Percentiles rank a stretch among this genome's conserved stretches.
These are phyloP conservation scores for Drosophila imparisetae DNA, from an alignment of 2,888 invertebrate species.

Conservation along the genomic window DNA sequence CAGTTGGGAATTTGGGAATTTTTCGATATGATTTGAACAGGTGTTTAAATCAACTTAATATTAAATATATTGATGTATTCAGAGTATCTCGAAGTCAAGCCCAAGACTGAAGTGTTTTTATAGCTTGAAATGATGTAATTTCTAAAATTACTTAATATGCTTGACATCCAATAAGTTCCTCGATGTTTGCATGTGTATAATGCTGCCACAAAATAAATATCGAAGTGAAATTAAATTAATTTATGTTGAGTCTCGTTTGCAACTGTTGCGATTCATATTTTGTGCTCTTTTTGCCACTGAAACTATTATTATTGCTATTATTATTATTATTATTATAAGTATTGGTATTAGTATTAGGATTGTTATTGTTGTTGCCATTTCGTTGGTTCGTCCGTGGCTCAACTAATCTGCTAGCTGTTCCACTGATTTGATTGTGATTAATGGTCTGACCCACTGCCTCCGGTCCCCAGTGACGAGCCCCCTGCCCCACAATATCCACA, in stretches of 20 bases:
- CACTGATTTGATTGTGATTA: conserved; percentile 76
- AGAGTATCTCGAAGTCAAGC: not conserved
- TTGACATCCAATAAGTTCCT: not conserved
- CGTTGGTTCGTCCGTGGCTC: conserved; percentile 4
- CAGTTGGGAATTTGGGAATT: not conserved
- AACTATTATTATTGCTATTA: conserved; percentile 44
- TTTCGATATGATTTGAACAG: not conserved
- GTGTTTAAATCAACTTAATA: not conserved
- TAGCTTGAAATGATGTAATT: not conserved
- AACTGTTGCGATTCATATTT: conserved; percentile 20
- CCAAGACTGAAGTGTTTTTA: not conserved
- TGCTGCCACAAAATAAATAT: not conserved
- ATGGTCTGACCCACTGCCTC: conserved; percentile 51
- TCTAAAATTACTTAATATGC: not conserved
- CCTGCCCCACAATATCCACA: not conserved
- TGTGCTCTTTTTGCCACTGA: conserved; percentile 31
- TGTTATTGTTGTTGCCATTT: conserved; percentile 52
- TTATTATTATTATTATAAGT: conserved; percentile 22
- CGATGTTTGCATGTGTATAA: not conserved
- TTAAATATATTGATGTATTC: not conserved
- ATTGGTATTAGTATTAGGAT: conserved; percentile 39
- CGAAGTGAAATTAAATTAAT: not conserved
- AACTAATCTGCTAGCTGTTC: conserved; percentile 60
- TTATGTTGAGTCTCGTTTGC: not conserved
- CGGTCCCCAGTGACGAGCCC: conserved; percentile 18